These are phyloP conservation scores for Zaprionus lachaisei DNA, from an alignment of 1,140 invertebrate species.

Conservation along the genomic window DNA sequence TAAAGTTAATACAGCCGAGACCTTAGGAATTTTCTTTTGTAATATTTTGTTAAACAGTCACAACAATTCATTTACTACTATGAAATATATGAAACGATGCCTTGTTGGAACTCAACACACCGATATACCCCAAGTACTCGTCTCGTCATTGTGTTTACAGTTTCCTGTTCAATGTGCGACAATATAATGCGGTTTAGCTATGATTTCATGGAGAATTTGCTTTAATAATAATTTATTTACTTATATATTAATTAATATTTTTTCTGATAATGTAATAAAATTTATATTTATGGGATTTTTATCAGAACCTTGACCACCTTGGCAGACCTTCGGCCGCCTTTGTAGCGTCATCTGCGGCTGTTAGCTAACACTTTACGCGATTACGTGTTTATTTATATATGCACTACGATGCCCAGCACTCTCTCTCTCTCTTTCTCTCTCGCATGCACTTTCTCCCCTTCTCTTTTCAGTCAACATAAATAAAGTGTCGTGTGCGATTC, in stretches of 20 bases:
- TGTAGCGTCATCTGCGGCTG: conserved; percentile 64
- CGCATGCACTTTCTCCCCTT: background rate
- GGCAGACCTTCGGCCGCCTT: conserved; percentile 54
- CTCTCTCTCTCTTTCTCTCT: conserved; percentile 21
- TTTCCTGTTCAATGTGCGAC: no score
- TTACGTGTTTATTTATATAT: conserved; percentile 54
- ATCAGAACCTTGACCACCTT: conserved; percentile 64
- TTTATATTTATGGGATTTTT: conserved; percentile 23
- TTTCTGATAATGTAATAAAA: conserved; percentile 19
- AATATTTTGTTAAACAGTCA: background rate
- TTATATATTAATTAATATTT: background rate
- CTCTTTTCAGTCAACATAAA: conserved; percentile 11
- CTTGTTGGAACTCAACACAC: conserved; percentile 20
- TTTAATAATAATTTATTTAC: conserved; percentile 2
- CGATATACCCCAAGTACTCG: conserved; percentile 6
- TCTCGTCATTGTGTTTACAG: conserved; percentile 5
- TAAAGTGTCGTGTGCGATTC: conserved; percentile 44
- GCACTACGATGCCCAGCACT: background rate
- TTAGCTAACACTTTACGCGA: conserved; percentile 61
- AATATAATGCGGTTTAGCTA: background rate
- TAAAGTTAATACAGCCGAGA: no score
- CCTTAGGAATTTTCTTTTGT: background rate
- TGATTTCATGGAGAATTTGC: conserved; percentile 20
- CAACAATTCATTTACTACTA: conserved; percentile 9
- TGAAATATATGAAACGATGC: conserved; percentile 16